Percentiles rank a stretch among this genome's conserved stretches.
These are phyloP conservation scores for Merodon equestris DNA, from an alignment of 2,888 invertebrate species.

Conservation along the genomic window DNA sequence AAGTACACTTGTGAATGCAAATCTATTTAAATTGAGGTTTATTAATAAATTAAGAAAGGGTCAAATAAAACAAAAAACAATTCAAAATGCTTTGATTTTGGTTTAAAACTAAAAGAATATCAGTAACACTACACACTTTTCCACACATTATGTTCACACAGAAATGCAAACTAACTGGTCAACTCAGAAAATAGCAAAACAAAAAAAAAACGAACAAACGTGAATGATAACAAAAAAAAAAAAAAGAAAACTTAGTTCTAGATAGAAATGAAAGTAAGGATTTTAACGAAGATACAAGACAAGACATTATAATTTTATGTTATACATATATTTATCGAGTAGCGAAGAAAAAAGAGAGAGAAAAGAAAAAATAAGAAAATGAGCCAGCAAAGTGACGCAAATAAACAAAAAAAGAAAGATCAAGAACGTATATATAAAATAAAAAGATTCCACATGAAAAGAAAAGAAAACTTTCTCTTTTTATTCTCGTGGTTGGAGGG, in stretches of 20 bases:
- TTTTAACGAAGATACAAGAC: slow-evolving; percentile 45
- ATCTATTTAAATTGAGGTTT: no score
- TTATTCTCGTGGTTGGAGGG: neutral
- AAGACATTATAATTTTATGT: slow-evolving; percentile 63
- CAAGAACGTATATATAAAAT: slow-evolving; percentile 84
- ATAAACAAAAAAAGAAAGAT: slow-evolving; percentile 78
- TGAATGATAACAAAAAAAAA: slow-evolving; percentile 10
- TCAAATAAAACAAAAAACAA: slow-evolving; percentile 10
- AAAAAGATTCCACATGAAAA: slow-evolving; percentile 59
- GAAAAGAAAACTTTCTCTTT: neutral
- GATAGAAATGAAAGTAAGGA: slow-evolving; percentile 46
- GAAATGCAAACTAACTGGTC: no score
- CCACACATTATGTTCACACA: slow-evolving; percentile 57
- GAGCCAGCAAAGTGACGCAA: slow-evolving; percentile 68
- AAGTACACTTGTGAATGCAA: slow-evolving; percentile 1
- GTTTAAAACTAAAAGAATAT: no score
- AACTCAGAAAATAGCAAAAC: slow-evolving; percentile 17
- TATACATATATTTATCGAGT: slow-evolving; percentile 62
- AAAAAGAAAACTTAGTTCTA: slow-evolving; percentile 37
- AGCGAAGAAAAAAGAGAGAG: slow-evolving; percentile 51
- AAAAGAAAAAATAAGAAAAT: slow-evolving; percentile 54
- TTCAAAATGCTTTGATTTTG: slow-evolving; percentile 32
- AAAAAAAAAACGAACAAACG: slow-evolving; percentile 15
- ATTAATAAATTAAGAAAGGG: neutral
- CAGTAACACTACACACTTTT: slow-evolving; percentile 26